A percentile compares a stretch with the other conserved stretches of the same genome.
phyloP scores from a whole-genome alignment of 2,797 vertebrate genomes.

The Crax fasciolata region DNA sequence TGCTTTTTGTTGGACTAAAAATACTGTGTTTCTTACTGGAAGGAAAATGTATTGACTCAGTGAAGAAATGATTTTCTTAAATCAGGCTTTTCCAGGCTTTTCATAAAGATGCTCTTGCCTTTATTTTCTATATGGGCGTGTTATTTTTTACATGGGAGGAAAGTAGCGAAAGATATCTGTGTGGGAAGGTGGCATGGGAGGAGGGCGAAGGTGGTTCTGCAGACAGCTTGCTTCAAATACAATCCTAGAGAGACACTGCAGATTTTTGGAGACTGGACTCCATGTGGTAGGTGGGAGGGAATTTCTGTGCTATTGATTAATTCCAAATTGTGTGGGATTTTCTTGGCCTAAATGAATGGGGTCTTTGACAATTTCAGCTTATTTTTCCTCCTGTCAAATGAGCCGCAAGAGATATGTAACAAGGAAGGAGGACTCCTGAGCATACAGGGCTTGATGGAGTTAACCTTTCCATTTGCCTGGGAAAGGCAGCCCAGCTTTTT shows the following conservation, averaged over 20 bases:
- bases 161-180: background rate
- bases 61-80: background rate
- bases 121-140: constrained; percentile 26
- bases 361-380: constrained; percentile 15
- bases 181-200: background rate
- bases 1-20: constrained; percentile 2
- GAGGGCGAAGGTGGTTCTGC: constrained; percentile 3
- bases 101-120: background rate
- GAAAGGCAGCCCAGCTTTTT: background rate
- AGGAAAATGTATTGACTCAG: background rate
- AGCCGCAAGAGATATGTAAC: background rate
- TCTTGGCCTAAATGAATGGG: constrained; percentile 30
- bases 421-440: background rate
- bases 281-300: constrained; percentile 60
- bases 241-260: background rate
- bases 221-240: constrained; percentile 13
- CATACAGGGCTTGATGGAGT: background rate
- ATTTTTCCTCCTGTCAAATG: constrained; percentile 31
- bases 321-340: constrained; percentile 54
- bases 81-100: background rate
- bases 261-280: constrained; percentile 12
- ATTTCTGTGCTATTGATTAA: constrained; percentile 64
- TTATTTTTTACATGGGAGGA: background rate
- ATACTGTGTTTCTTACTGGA: background rate
- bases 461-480: background rate